phyloP scores from a whole-genome alignment of 2,888 invertebrate genomes.

The Morpho deidamia region DNA sequence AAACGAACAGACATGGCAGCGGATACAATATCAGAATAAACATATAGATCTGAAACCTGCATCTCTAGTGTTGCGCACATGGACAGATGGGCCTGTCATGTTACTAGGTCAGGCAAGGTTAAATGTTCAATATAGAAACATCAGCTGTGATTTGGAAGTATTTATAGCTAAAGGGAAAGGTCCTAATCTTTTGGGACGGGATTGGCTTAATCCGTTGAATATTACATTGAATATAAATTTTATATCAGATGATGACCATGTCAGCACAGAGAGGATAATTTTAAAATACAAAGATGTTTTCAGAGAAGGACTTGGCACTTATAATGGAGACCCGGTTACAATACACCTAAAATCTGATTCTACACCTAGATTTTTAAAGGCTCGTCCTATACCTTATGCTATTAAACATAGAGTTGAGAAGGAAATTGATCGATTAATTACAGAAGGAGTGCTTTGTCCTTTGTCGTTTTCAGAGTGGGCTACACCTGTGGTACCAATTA shows the following conservation, averaged over 20 bases:
- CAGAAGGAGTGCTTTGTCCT: conserved; percentile 9
- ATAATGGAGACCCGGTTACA: conserved; percentile 21
- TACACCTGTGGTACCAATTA: conserved; percentile 34
- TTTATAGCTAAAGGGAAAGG: too few species aligned
- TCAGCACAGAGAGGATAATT: too few species aligned
- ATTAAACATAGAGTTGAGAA: conserved; percentile 24
- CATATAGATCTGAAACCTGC: too few species aligned
- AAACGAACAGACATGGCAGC: conserved; percentile 12
- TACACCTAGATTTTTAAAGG: conserved; percentile 26
- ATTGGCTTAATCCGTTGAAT: too few species aligned
- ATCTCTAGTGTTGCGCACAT: conserved; percentile 1
- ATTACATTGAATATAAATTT: too few species aligned
- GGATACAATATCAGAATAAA: too few species aligned
- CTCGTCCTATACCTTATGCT: conserved; percentile 24
- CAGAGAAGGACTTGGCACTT: conserved; percentile 10
- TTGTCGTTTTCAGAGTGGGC: conserved; percentile 28
- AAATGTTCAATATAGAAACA: conserved; percentile 13
- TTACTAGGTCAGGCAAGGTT: conserved; percentile 19
- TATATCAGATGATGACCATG: too few species aligned
- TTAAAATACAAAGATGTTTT: conserved; percentile 22
- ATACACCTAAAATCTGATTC: conserved; percentile 27
- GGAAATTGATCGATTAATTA: conserved; percentile 20
- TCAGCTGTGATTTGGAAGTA: too few species aligned
- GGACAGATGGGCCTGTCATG: conserved; percentile 20
- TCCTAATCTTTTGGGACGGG: too few species aligned